These are phyloP conservation scores for Drosophila subpulchrella DNA, from an alignment of 1,140 invertebrate species.

Conservation along the genomic window DNA sequence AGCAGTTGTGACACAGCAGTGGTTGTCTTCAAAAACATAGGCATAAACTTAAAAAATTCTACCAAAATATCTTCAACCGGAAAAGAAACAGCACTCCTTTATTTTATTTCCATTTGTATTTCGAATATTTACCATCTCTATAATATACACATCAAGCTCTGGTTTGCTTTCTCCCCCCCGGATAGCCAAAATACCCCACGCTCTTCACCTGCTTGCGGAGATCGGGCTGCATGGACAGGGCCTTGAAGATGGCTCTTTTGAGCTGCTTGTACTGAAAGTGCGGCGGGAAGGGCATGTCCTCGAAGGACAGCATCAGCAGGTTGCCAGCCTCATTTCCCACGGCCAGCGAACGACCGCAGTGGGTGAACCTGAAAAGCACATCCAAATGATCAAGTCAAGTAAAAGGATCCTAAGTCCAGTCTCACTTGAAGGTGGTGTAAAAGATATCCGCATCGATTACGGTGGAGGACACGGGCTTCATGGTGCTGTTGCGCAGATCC, in stretches of 20 bases:
- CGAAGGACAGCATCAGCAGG: constrained; percentile 88
- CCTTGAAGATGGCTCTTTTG: constrained; percentile 86
- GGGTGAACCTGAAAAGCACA: constrained; percentile 85
- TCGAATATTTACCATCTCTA: no score
- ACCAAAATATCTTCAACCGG: no score
- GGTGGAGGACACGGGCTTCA: constrained; percentile 87
- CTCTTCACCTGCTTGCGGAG: constrained; percentile 87
- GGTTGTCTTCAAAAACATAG: not conserved
- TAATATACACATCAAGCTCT: not conserved
- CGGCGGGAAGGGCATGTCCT: constrained; percentile 89
- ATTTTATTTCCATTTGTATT: not conserved
- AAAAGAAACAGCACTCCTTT: not conserved
- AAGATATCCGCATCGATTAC: constrained; percentile 78
- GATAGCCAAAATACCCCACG: constrained; percentile 84
- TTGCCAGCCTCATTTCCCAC: constrained; percentile 88
- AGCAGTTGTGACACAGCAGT: not conserved
- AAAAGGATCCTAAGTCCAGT: not conserved
- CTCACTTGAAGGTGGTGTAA: constrained; percentile 74
- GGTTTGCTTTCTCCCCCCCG: constrained; percentile 39
- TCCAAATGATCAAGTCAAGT: not conserved
- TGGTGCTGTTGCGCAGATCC: constrained; percentile 89
- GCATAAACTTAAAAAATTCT: no score
- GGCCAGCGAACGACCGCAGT: constrained; percentile 88
- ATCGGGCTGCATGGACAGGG: constrained; percentile 87
- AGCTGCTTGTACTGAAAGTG: constrained; percentile 88